Base-by-base conservation (phyloP, 2,113 vertebrate genomes). In the Laticauda laticaudata region DNA sequence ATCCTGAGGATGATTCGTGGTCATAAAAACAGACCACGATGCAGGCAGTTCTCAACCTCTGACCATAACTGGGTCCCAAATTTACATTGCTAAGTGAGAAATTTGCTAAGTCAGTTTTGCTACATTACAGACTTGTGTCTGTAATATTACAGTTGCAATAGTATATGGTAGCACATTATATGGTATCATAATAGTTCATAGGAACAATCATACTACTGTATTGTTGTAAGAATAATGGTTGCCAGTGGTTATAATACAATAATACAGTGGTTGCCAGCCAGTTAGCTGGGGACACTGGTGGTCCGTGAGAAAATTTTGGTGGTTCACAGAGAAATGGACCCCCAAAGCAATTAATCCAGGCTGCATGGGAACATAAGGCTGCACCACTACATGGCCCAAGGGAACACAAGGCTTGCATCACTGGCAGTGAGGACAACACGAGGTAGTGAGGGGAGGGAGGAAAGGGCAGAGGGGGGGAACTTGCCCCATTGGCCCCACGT, bases 1-100 rank as follows among this genome's bases (percentile, higher is more conserved):
- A 93, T 94, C 61, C 53, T 96, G 96, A 95, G 92, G 12, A 23
- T 39, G 86, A 29, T 94, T 53, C 87, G 87, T 56, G 55, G 93
- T 94, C 8, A 3, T 88, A 88, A 92, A 81, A 95, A 94, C 39
- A 85, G 29, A 81, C 61, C 0, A 0, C 86, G 88, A 88, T 94
- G 94, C 93, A 89, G 11, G 29, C 14, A n/a, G 64, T n/a, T 29
- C 64, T n/a, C 64, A n/a, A n/a, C 4, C 14, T 69, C 5, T 10
- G 61, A 14, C 29, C 4, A 5, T 12, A 69, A 2, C 0, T 10
- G 9, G 24, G 24, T 9, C 57, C 57, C 8, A 26, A 61, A n/a
- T 15, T 69, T n/a, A 15, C 5, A 2, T n/a, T 69, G 29, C 64
- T 69, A n/a, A n/a, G 29, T 15, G 4, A 69, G 12, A 69, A 14